These are phyloP conservation scores for Tetragonisca angustula DNA, from an alignment of 2,888 invertebrate genomes.

Conservation along the genomic window DNA sequence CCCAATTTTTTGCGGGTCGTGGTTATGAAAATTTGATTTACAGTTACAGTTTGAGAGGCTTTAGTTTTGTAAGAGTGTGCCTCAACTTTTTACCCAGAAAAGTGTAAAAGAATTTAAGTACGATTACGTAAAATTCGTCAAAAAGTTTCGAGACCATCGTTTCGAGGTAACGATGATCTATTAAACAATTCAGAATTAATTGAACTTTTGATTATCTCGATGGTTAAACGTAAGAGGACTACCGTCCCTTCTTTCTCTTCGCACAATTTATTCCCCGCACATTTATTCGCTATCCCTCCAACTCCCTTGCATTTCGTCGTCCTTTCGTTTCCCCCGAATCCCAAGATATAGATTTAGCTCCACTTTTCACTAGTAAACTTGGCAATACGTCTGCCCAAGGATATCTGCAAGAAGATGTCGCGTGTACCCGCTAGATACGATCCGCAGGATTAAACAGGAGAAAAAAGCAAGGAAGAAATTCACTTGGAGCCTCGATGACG, in stretches of 20 bases:
- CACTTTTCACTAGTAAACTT: neutral
- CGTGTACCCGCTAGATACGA: neutral
- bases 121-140: too few relatives aligned
- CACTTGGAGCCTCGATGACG: conserved; percentile 1
- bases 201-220: neutral
- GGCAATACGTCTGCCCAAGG: neutral
- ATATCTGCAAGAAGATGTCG: neutral
- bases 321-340: neutral
- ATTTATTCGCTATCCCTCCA: too few relatives aligned
- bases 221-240: neutral
- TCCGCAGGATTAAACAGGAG: neutral
- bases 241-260: too few relatives aligned
- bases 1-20: neutral
- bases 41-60: neutral
- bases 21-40: neutral
- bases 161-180: too few relatives aligned
- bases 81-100: too few relatives aligned
- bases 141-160: too few relatives aligned
- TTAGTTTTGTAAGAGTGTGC: too few relatives aligned
- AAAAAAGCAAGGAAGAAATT: neutral
- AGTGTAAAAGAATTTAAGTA: too few relatives aligned
- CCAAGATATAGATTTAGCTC: too few relatives aligned
- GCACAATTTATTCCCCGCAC: too few relatives aligned
- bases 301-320: neutral
- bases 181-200: neutral